A percentile compares a stretch with the other conserved stretches of the same genome.
These are phyloP conservation scores for Drosophila jambulina DNA, from an alignment of 1,140 invertebrate species.

Conservation along the genomic window DNA sequence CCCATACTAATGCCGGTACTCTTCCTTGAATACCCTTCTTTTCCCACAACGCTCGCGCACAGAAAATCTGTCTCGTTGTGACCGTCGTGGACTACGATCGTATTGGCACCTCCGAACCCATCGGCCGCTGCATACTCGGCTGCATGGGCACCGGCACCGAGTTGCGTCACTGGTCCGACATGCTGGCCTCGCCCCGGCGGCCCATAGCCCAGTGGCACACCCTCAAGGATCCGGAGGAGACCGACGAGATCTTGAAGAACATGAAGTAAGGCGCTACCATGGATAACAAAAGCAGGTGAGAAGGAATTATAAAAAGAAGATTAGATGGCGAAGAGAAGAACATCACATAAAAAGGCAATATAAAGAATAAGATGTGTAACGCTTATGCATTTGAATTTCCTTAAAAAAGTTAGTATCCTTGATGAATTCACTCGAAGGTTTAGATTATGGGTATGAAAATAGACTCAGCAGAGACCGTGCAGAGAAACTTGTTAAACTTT, in stretches of 20 bases:
- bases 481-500: too few relatives aligned
- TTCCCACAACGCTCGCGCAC: constrained; percentile 70
- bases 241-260: constrained; percentile 87
- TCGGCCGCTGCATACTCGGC: constrained; percentile 98
- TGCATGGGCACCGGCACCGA: constrained; percentile 99
- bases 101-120: constrained; percentile 99
- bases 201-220: constrained; percentile 99
- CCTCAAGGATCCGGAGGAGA: constrained; percentile 97
- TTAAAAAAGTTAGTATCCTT: too few relatives aligned
- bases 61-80: constrained; percentile 99
- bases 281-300: constrained; percentile 64
- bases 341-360: background rate
- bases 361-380: background rate
- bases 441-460: too few relatives aligned
- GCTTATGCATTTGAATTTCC: background rate
- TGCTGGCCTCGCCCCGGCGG: constrained; percentile 98
- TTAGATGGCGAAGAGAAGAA: background rate
- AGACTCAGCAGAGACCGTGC: too few relatives aligned
- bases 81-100: constrained; percentile 99
- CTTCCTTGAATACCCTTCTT: constrained; percentile 37
- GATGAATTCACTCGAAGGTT: too few relatives aligned
- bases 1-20: constrained; percentile 28
- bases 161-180: constrained; percentile 99
- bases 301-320: too few relatives aligned
- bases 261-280: constrained; percentile 78